Conservation (phyloP, 2,113 vertebrate species). For the Muntiacus muntjak region DNA sequence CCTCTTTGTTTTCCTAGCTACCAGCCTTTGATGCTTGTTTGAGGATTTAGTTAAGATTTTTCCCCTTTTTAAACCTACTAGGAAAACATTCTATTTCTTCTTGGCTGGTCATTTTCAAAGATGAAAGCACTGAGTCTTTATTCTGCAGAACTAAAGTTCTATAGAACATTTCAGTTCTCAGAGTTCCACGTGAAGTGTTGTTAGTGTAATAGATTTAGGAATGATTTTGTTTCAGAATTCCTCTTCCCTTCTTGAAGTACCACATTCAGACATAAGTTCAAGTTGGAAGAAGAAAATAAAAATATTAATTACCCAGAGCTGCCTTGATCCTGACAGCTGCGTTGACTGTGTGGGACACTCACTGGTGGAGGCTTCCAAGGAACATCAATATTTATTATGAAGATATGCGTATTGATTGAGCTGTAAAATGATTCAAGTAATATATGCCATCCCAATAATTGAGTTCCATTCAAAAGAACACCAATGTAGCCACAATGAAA, state of each 20-base stretch:
- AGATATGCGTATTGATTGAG: constrained; percentile 74
- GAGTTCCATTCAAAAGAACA: constrained; percentile 73
- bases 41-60: constrained; percentile 22
- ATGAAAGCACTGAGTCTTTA: neutral
- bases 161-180: neutral
- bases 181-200: neutral
- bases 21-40: neutral
- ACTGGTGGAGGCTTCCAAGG: constrained; percentile 47
- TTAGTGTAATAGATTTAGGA: neutral
- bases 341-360: constrained; percentile 1
- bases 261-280: constrained; percentile 27
- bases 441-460: constrained; percentile 75
- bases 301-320: constrained; percentile 33
- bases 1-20: neutral
- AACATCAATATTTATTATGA: constrained; percentile 79
- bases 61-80: neutral
- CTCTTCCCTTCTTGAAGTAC: neutral
- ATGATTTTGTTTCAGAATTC: neutral
- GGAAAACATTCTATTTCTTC: neutral
- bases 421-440: constrained; percentile 76
- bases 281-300: constrained; percentile 32
- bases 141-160: neutral
- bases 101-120: neutral
- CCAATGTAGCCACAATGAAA: constrained; percentile 27
- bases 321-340: neutral